A percentile compares a stretch with the other conserved stretches of the same genome.
These are phyloP conservation scores for Triplophysa dalaica DNA, from an alignment of 2,113 vertebrate genomes.

Conservation along the genomic window DNA sequence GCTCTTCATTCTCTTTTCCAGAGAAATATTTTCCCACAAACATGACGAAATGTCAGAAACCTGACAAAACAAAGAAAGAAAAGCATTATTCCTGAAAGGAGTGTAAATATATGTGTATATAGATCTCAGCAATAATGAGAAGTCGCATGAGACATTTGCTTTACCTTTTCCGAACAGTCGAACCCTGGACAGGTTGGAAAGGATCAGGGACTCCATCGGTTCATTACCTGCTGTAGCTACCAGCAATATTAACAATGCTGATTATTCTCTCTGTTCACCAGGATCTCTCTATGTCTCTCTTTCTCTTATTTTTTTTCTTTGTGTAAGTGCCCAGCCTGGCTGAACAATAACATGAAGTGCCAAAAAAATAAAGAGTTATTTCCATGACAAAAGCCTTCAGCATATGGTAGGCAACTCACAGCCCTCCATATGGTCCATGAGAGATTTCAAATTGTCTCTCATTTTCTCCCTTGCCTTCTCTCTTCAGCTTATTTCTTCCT, in stretches of 20 bases:
- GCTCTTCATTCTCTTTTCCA: conserved; percentile 44
- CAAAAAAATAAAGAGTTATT: conserved; percentile 79
- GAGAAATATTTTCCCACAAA: conserved; percentile 35
- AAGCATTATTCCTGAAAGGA: conserved; percentile 75
- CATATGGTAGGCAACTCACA: conserved; percentile 79
- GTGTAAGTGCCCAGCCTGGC: conserved; percentile 76
- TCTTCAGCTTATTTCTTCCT: conserved; percentile 44
- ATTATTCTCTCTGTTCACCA: conserved; percentile 72
- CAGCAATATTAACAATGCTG: conserved; percentile 57
- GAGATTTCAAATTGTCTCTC: conserved; percentile 72
- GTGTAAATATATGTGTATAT: conserved; percentile 81
- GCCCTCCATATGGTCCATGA: conserved; percentile 79
- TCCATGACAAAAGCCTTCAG: conserved; percentile 85
- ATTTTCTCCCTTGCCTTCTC: conserved; percentile 53
- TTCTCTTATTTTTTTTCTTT: conserved; percentile 60
- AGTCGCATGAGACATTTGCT: conserved; percentile 78
- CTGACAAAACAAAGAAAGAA: conserved; percentile 50
- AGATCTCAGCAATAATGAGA: conserved; percentile 83
- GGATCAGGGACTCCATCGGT: conserved; percentile 80
- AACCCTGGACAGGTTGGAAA: conserved; percentile 71
- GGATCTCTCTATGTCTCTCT: conserved; percentile 68
- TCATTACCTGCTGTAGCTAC: conserved; percentile 72
- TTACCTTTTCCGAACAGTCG: conserved; percentile 69
- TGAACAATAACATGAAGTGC: conserved; percentile 79
- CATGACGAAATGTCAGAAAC: conserved; percentile 32